These are phyloP conservation scores for Metallyticus violacea DNA, from an alignment of 2,888 invertebrate species.

Conservation along the genomic window DNA sequence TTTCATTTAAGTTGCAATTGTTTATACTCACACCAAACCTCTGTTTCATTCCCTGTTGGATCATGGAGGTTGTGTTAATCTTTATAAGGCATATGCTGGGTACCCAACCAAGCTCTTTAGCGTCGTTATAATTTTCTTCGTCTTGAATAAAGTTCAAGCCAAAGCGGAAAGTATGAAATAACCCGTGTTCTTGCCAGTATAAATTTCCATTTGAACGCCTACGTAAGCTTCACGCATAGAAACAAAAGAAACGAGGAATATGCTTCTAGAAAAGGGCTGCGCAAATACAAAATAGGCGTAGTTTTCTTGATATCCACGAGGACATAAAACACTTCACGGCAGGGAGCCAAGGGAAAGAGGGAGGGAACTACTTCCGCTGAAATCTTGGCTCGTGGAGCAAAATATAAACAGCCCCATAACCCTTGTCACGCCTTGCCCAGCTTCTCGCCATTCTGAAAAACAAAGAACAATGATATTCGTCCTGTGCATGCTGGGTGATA, in stretches of 20 bases:
- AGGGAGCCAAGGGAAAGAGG: background rate
- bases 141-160: background rate
- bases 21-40: too few relatives aligned
- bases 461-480: background rate
- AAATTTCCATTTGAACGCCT: background rate
- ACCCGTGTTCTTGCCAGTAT: background rate
- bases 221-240: background rate
- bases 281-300: background rate
- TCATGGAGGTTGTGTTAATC: too few relatives aligned
- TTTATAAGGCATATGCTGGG: too few relatives aligned
- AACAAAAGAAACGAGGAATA: background rate
- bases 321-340: background rate
- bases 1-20: too few relatives aligned
- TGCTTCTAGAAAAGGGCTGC: background rate
- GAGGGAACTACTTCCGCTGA: background rate
- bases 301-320: background rate
- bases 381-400: background rate
- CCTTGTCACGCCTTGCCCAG: background rate
- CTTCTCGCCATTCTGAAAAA: background rate
- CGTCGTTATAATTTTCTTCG: background rate
- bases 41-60: too few relatives aligned
- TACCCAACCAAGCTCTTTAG: too few relatives aligned
- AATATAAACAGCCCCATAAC: background rate
- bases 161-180: background rate
- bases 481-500: background rate